Conservation (phyloP, 2,888 invertebrate species). For the Ctena decussata region DNA sequence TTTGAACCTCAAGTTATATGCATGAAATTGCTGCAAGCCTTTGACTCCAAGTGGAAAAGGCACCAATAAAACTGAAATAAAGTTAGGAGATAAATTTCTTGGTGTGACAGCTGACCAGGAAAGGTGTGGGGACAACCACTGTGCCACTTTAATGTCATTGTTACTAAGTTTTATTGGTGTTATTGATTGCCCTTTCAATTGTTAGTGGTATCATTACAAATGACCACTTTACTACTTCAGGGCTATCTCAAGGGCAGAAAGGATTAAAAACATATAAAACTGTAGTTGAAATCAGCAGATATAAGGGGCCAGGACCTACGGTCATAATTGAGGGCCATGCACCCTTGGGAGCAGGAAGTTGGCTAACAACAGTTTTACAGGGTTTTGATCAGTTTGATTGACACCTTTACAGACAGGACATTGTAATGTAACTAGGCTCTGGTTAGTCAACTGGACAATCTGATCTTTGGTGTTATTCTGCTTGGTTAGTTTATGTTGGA, state of each 20-base stretch:
- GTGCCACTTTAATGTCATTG: slow-evolving; percentile 1
- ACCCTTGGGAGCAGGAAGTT: background rate
- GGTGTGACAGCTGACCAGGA: background rate
- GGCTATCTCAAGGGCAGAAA: background rate
- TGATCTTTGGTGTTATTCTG: no score
- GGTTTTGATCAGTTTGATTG: background rate
- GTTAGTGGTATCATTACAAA: slow-evolving; percentile 5
- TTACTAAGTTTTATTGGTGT: background rate
- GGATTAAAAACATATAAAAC: background rate
- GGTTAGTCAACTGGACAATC: no score
- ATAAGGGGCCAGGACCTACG: background rate
- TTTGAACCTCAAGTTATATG: no score
- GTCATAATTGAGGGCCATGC: background rate
- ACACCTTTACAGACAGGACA: background rate
- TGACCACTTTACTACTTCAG: background rate
- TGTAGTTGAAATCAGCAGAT: background rate
- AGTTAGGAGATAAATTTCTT: background rate
- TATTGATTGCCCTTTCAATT: background rate
- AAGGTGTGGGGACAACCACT: background rate
- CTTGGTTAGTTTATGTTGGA: no score
- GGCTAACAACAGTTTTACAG: background rate
- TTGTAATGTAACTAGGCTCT: no score
- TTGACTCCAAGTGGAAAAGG: no score
- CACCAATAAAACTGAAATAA: background rate
- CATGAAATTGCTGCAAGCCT: no score